Evolutionary conservation across 1,140 invertebrate species (phyloP).

Genomic region (silkworm (Bombyx mori)): DNA sequence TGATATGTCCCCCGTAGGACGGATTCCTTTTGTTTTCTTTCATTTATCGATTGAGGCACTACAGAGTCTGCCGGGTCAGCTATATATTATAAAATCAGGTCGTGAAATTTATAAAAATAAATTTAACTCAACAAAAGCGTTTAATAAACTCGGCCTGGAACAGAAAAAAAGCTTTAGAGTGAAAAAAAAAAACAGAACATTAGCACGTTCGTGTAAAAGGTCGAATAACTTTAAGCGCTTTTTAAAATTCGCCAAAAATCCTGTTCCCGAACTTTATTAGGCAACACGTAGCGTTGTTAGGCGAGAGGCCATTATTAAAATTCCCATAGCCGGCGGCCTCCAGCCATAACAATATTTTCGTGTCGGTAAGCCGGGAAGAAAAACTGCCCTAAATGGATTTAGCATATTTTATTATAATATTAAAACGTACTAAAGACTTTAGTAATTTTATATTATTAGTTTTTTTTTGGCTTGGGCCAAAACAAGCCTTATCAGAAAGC

Average conservation of each 20-base stretch:
- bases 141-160: too few relatives aligned
- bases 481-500: too few relatives aligned
- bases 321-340: constrained; percentile 30
- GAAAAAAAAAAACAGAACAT: too few relatives aligned
- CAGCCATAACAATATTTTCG: constrained; percentile 52
- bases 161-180: too few relatives aligned
- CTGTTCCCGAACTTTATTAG: constrained; percentile 20
- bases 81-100: too few relatives aligned
- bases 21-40: too few relatives aligned
- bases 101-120: too few relatives aligned
- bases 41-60: too few relatives aligned
- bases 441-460: neutral
- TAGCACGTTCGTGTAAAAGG: too few relatives aligned
- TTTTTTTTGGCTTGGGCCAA: neutral
- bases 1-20: too few relatives aligned
- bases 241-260: constrained; percentile 10
- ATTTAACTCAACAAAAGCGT: too few relatives aligned
- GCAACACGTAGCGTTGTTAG: constrained; percentile 16
- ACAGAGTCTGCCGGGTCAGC: too few relatives aligned
- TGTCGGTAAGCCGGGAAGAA: constrained; percentile 43
- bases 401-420: constrained; percentile 56
- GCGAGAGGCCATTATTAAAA: constrained; percentile 38
- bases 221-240: neutral
- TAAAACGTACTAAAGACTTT: constrained; percentile 16
- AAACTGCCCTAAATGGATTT: constrained; percentile 36